A percentile compares a stretch with the other conserved stretches of the same genome.
Evolutionary conservation across 2,888 invertebrate species (phyloP).

Genomic region (Sphaeridia pumilis): DNA sequence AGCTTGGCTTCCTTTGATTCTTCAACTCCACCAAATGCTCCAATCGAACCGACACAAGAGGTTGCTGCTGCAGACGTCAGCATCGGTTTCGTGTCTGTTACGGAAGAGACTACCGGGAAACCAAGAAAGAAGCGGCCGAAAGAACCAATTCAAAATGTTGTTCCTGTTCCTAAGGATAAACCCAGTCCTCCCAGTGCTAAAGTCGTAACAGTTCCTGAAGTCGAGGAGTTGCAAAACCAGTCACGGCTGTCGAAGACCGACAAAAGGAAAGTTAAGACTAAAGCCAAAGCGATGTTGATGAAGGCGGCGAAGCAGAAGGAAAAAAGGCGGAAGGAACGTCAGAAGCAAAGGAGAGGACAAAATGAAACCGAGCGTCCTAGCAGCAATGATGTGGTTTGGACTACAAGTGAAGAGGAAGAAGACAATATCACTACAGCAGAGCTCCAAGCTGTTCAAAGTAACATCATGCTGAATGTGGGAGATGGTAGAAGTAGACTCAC

Average conservation of each 20-base stretch:
- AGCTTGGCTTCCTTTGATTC: too few relatives aligned
- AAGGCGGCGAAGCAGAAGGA: neutral
- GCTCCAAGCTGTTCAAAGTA: neutral
- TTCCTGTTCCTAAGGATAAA: too few relatives aligned
- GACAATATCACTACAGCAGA: slow-evolving; percentile 1
- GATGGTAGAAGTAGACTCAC: neutral
- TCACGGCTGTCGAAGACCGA: too few relatives aligned
- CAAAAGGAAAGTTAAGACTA: neutral
- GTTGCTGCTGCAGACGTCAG: neutral
- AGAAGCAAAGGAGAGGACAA: neutral
- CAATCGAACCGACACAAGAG: neutral
- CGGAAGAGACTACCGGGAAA: too few relatives aligned
- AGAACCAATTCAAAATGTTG: too few relatives aligned
- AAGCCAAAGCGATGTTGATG: neutral
- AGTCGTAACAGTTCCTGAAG: too few relatives aligned
- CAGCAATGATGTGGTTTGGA: neutral
- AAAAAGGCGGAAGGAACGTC: neutral
- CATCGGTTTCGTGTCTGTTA: too few relatives aligned
- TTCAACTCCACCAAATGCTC: too few relatives aligned
- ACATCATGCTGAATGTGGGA: slow-evolving; percentile 2
- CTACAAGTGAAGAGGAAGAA: too few relatives aligned
- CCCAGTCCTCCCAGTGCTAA: too few relatives aligned
- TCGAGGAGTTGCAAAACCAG: too few relatives aligned
- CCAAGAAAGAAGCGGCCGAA: too few relatives aligned
- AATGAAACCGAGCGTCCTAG: neutral